Percentiles rank a stretch among this genome's conserved stretches.
Evolutionary conservation across 2,113 vertebrate species (phyloP).

Genomic region (Lamprotornis superbus): DNA sequence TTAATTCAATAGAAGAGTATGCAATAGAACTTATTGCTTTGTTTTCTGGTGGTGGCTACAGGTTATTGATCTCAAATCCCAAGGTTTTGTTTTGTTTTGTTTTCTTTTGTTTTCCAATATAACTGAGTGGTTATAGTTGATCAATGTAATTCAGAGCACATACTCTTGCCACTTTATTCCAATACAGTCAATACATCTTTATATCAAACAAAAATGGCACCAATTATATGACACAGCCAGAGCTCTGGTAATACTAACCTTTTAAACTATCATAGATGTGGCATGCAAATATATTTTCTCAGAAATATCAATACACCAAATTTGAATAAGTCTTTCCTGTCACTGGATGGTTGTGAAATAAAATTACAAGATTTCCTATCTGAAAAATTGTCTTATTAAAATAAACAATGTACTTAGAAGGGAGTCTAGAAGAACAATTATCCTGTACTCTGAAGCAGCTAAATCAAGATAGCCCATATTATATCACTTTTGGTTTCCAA

Average conservation of each 20-base stretch:
- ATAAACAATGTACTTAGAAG: not conserved
- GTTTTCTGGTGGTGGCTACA: not conserved
- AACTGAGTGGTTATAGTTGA: not conserved
- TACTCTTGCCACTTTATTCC: not conserved
- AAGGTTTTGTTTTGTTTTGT: not conserved
- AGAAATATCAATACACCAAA: not conserved
- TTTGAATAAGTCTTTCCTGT: not conserved
- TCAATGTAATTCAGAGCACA: not conserved
- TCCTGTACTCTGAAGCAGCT: not conserved
- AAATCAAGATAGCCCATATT: not conserved
- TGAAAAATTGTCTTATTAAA: not conserved
- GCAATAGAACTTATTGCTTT: not conserved
- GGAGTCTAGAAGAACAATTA: not conserved
- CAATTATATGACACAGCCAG: not conserved
- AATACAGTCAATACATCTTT: not conserved
- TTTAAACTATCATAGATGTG: not conserved
- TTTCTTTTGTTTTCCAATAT: not conserved
- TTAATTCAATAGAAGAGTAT: not conserved
- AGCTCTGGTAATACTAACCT: not conserved
- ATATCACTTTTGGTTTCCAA: not conserved
- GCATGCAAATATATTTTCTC: not conserved
- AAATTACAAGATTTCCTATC: not conserved
- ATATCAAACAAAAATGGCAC: not conserved
- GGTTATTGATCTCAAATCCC: not conserved
- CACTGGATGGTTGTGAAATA: not conserved